Conservation (phyloP, 2,113 vertebrate species). For the Nothocercus nigrocapillus region DNA sequence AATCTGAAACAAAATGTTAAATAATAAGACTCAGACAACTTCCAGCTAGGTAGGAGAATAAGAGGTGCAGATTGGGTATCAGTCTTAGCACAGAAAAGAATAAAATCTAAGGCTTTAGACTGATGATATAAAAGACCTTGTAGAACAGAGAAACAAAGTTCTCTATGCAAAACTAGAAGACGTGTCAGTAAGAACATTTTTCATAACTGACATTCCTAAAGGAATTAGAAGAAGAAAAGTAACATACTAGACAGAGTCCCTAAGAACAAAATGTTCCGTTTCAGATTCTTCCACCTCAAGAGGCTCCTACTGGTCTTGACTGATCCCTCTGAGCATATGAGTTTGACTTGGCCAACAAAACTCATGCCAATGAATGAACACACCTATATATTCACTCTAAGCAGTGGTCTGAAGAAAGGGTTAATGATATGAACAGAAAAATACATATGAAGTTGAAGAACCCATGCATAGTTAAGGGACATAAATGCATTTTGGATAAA, state of each 20-base stretch:
- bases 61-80: not conserved
- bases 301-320: not conserved
- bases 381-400: not conserved
- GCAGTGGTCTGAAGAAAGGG: not conserved
- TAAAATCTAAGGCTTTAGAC: constrained; percentile 16
- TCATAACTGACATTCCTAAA: constrained; percentile 37
- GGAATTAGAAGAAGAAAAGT: not conserved
- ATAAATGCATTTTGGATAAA: not conserved
- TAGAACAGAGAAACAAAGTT: constrained; percentile 47
- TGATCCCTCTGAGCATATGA: not conserved
- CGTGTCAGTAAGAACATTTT: constrained; percentile 45
- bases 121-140: constrained; percentile 41
- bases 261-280: constrained; percentile 9
- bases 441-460: too few relatives aligned
- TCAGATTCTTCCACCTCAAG: not conserved
- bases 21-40: not conserved
- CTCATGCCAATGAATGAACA: not conserved
- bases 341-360: constrained; percentile 21
- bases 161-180: constrained; percentile 33
- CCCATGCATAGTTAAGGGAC: not conserved
- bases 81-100: constrained; percentile 20
- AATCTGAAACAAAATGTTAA: not conserved
- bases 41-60: constrained; percentile 22
- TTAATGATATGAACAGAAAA: not conserved
- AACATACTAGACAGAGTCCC: not conserved